A percentile compares a stretch with the other conserved stretches of the same genome.
Evolutionary conservation across 2,888 invertebrate genomes (phyloP).

Genomic region (Sinohyriopsis cumingii): DNA sequence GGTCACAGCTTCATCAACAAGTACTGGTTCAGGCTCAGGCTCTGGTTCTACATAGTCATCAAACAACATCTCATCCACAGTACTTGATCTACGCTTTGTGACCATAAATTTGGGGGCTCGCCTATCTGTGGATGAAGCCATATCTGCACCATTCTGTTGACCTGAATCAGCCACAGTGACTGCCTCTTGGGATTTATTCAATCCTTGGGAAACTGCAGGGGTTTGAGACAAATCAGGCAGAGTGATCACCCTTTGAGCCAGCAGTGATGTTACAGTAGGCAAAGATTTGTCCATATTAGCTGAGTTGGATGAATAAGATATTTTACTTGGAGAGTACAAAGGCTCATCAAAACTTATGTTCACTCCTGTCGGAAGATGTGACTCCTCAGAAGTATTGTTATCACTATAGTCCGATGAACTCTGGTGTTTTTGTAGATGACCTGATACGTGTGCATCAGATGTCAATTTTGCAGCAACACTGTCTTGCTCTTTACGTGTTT

Average conservation of each 20-base stretch:
- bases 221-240: too few species aligned
- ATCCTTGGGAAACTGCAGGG: too few species aligned
- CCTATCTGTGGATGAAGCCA: constrained; percentile 1
- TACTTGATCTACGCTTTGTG: constrained; percentile 60
- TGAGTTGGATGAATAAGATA: neutral
- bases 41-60: constrained; percentile 61
- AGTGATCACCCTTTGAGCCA: too few species aligned
- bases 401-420: constrained; percentile 20
- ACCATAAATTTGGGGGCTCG: constrained; percentile 50
- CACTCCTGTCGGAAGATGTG: constrained; percentile 27
- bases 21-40: constrained; percentile 23
- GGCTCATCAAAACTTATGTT: constrained; percentile 65
- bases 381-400: constrained; percentile 31
- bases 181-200: too few species aligned
- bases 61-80: constrained; percentile 65
- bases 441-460: too few species aligned
- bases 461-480: too few species aligned
- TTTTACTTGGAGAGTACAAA: constrained; percentile 43
- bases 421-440: neutral
- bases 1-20: constrained; percentile 9
- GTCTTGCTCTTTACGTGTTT: too few species aligned
- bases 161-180: neutral
- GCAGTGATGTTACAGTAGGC: too few species aligned
- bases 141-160: constrained; percentile 5
- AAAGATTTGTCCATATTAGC: too few species aligned